Evolutionary conservation across 2,888 invertebrate species (phyloP).

Genomic region (Nemurella pictetii): DNA sequence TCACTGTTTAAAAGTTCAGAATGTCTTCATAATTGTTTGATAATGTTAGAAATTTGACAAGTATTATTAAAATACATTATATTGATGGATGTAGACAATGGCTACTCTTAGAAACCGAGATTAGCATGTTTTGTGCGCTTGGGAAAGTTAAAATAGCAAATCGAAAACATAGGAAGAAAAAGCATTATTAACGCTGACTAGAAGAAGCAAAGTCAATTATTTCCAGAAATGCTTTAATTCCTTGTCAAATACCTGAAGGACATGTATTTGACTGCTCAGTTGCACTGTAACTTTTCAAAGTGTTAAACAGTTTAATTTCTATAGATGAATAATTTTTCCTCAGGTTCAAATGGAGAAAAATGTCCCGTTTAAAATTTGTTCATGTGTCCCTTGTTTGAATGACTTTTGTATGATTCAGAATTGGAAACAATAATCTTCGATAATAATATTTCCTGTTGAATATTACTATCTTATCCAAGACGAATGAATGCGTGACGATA

Average conservation of each 20-base stretch:
- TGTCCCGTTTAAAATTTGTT: not conserved
- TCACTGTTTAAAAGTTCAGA: not conserved
- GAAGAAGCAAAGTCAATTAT: not conserved
- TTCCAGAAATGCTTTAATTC: not conserved
- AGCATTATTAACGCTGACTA: not conserved
- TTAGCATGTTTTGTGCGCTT: too few species aligned
- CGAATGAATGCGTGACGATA: not conserved
- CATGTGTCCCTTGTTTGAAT: not conserved
- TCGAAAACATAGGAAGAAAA: too few species aligned
- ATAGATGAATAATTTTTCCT: not conserved
- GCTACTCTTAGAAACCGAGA: not conserved
- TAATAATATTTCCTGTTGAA: not conserved
- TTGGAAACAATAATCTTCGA: not conserved
- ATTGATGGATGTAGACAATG: not conserved
- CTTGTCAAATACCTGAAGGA: not conserved
- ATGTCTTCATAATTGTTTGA: not conserved
- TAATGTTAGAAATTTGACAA: not conserved
- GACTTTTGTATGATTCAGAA: not conserved
- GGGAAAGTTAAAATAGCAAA: too few species aligned
- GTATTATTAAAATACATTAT: too few species aligned
- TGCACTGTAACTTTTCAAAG: not conserved
- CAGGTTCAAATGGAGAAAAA: not conserved
- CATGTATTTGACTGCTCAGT: not conserved
- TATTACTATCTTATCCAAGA: too few species aligned
- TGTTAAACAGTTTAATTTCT: not conserved